Evolutionary conservation across 2,888 invertebrate species (phyloP).

Genomic region (Oligia strigilis): DNA sequence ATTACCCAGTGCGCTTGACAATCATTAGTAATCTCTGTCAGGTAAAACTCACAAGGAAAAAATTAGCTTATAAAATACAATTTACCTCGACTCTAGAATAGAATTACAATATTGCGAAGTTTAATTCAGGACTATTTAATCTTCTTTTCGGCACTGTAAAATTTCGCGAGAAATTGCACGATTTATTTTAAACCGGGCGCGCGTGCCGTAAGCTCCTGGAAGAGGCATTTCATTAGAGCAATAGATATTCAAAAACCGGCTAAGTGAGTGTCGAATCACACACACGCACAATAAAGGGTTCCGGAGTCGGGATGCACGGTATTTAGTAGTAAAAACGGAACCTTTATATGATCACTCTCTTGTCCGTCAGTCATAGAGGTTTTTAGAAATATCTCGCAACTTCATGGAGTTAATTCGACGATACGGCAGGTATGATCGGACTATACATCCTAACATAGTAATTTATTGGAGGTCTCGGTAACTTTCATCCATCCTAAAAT

Average conservation of each 20-base stretch:
- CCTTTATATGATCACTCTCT: background rate
- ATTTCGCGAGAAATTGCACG: background rate
- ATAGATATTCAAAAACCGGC: background rate
- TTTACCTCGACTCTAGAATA: constrained; percentile 12
- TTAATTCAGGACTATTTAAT: background rate
- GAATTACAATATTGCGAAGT: background rate
- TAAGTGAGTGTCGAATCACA: background rate
- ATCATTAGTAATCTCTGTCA: constrained; percentile 58
- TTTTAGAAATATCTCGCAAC: constrained; percentile 8
- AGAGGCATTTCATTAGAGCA: background rate
- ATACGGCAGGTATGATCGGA: constrained; percentile 5
- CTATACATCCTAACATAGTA: background rate
- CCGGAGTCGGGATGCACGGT: background rate
- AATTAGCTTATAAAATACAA: constrained; percentile 10
- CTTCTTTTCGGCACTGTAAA: background rate
- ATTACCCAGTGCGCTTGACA: constrained; percentile 63
- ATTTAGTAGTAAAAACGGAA: background rate
- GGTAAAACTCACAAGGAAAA: constrained; percentile 35
- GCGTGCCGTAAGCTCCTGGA: background rate
- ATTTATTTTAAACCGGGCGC: background rate
- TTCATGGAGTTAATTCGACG: background rate
- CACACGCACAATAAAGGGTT: background rate
- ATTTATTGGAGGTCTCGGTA: background rate
- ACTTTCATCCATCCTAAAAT: constrained; percentile 6
- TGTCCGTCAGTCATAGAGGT: background rate